Evolutionary conservation across 2,797 vertebrate species (phyloP).

Genomic region (Eulemur coronatus): DNA sequence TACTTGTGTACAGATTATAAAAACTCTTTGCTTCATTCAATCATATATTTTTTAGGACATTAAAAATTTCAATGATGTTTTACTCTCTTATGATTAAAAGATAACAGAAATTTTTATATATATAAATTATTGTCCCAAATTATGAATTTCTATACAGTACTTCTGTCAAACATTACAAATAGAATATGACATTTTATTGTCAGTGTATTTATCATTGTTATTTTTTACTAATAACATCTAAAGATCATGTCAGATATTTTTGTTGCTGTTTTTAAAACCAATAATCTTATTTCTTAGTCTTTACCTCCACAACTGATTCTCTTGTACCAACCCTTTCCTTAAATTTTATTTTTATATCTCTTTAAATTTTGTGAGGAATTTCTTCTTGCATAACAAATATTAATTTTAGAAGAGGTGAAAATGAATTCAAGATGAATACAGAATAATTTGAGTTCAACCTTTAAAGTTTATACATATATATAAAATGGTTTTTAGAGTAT

Average conservation of each 20-base stretch:
- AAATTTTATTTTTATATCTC: background rate
- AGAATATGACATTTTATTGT: background rate
- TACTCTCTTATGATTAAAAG: background rate
- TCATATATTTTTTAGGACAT: background rate
- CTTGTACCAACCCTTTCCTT: background rate
- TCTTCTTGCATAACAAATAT: background rate
- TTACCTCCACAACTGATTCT: background rate
- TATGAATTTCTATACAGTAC: background rate
- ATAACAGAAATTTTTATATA: background rate
- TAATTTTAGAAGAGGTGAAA: background rate
- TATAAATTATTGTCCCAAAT: background rate
- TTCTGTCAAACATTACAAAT: background rate
- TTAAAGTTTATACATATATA: background rate
- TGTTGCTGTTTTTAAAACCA: background rate
- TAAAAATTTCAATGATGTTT: background rate
- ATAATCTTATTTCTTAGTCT: background rate
- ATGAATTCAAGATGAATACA: background rate
- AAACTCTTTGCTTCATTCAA: background rate
- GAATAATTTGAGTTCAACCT: background rate
- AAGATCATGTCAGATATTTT: background rate
- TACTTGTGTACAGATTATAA: background rate
- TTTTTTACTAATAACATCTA: background rate
- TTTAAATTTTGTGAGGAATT: background rate
- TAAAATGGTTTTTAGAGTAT: background rate
- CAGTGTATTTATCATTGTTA: background rate